Percentiles rank a stretch among this genome's conserved stretches.
These are phyloP conservation scores for Hirundichthys speculiger DNA, from an alignment of 2,113 vertebrate genomes.

Conservation along the genomic window DNA sequence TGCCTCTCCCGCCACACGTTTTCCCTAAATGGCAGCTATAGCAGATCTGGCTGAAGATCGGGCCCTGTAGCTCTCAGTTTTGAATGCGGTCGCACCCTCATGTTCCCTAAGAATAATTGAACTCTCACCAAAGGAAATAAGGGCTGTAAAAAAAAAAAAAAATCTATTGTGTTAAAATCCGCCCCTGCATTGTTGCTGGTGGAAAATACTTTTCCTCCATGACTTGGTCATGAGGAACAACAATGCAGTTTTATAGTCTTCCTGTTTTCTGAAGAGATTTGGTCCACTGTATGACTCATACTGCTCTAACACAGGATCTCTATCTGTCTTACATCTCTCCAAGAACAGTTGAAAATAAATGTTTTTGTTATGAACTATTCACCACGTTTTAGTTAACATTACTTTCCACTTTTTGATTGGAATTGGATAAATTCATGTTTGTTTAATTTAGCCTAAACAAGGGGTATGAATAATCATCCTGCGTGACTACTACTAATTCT, in stretches of 20 bases:
- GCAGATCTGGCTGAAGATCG: too few species aligned
- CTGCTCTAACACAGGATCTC: conserved; percentile 18
- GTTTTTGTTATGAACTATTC: conserved; percentile 3
- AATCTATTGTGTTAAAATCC: conserved; percentile 62
- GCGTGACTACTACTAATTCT: not conserved
- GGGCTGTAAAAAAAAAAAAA: conserved; percentile 26
- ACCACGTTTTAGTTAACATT: conserved; percentile 5
- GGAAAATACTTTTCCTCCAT: conserved; percentile 53
- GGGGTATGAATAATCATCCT: not conserved
- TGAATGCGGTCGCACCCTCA: conserved; percentile 2
- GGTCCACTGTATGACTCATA: conserved; percentile 37
- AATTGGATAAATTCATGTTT: not conserved
- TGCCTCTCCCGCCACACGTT: too few species aligned
- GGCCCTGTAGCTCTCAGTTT: too few species aligned
- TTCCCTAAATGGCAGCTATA: too few species aligned
- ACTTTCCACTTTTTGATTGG: not conserved
- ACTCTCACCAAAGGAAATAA: conserved; percentile 46
- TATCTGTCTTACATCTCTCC: conserved; percentile 7
- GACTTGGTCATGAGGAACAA: conserved; percentile 45
- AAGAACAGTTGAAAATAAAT: conserved; percentile 23
- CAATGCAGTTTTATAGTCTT: conserved; percentile 62
- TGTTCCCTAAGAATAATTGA: conserved; percentile 44
- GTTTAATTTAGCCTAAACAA: not conserved
- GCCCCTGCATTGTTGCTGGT: conserved; percentile 36
- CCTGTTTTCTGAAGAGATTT: conserved; percentile 57